Conservation (phyloP, 1,140 invertebrate genomes). For the Daktulosphaira vitifoliae region DNA sequence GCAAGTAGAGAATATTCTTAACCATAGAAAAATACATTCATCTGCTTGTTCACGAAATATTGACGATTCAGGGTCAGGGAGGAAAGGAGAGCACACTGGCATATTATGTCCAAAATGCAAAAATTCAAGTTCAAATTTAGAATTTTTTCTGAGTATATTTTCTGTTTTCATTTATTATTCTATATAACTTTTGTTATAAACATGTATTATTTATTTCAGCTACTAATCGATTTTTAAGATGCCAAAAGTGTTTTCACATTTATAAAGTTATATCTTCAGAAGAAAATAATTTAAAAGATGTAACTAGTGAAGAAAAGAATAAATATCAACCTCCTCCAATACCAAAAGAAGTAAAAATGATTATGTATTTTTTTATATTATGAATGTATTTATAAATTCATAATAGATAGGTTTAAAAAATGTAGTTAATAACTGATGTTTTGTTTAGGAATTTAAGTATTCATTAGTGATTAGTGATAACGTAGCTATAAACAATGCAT, state of each 20-base stretch:
- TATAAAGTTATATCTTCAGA: slow-evolving; percentile 24
- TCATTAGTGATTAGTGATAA: no score
- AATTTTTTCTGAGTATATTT: slow-evolving; percentile 26
- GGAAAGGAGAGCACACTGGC: slow-evolving; percentile 4
- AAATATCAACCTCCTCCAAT: slow-evolving; percentile 20
- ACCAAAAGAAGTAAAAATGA: slow-evolving; percentile 15
- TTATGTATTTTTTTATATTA: no score
- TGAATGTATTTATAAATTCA: no score
- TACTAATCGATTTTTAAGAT: slow-evolving; percentile 28
- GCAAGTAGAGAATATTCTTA: not conserved
- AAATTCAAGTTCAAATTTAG: slow-evolving; percentile 3
- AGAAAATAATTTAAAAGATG: slow-evolving; percentile 29
- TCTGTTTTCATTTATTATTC: no score
- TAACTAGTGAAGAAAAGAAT: slow-evolving; percentile 6
- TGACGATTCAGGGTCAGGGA: not conserved
- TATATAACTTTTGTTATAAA: not conserved
- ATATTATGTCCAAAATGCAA: slow-evolving; percentile 22
- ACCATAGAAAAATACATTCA: slow-evolving; percentile 8
- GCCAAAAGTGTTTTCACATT: slow-evolving; percentile 25
- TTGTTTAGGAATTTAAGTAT: no score
- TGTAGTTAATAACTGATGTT: no score
- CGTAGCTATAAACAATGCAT: no score
- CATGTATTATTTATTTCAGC: not conserved
- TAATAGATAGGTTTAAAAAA: no score
- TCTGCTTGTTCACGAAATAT: not conserved